Evolutionary conservation across 2,113 vertebrate species (phyloP).

Genomic region (Charina bottae): DNA sequence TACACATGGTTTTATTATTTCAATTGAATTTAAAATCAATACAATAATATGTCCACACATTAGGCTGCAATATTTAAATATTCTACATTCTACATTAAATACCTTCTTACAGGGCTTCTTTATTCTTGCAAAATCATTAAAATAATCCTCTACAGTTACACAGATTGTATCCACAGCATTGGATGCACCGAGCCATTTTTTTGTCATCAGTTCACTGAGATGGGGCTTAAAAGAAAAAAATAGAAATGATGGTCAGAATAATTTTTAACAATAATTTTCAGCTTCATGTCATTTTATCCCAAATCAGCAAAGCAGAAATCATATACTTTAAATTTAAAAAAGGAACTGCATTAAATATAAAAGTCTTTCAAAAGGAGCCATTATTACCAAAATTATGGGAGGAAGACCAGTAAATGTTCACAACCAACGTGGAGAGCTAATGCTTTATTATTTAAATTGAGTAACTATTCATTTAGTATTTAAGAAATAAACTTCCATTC

Average conservation of each 20-base stretch:
- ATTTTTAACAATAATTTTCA: background rate
- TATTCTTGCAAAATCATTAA: slow-evolving; percentile 96
- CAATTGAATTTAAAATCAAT: background rate
- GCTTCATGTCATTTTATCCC: background rate
- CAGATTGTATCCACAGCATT: slow-evolving; percentile 97
- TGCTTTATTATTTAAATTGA: background rate
- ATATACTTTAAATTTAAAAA: background rate
- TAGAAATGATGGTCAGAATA: slow-evolving; percentile 16
- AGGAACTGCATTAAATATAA: background rate
- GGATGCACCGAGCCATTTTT: slow-evolving; percentile 91
- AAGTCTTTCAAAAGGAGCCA: slow-evolving; percentile 2
- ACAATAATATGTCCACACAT: background rate
- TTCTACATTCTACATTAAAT: slow-evolving; percentile 21
- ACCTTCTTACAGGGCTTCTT: slow-evolving; percentile 96
- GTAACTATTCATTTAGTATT: background rate
- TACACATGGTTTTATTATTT: background rate
- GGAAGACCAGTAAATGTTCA: background rate
- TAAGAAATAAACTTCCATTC: background rate
- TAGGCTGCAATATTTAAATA: background rate
- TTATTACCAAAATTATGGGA: background rate
- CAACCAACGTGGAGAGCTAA: background rate
- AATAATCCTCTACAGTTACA: slow-evolving; percentile 97
- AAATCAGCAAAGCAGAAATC: background rate
- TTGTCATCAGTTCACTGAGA: slow-evolving; percentile 90
- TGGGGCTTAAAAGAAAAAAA: slow-evolving; percentile 81